Evolutionary conservation across 2,113 vertebrate species (phyloP).

Genomic region (Ginglymostoma cirratum): DNA sequence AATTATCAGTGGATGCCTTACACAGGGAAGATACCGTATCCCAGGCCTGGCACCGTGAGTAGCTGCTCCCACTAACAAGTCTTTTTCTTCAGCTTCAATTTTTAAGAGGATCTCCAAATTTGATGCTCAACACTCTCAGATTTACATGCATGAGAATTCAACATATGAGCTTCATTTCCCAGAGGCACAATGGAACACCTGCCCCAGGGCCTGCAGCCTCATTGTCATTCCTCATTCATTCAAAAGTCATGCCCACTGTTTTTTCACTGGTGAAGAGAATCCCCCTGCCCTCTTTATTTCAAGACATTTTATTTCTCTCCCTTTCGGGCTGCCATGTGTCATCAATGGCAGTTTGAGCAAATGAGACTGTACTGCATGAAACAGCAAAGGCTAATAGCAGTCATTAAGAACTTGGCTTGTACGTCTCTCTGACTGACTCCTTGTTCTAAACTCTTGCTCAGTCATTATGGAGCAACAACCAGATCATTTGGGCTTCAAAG

Average conservation of each 20-base stretch:
- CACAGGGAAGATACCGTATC: slow-evolving; percentile 93
- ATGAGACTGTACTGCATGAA: neutral
- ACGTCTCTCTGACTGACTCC: neutral
- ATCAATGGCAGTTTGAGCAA: neutral
- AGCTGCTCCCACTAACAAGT: neutral
- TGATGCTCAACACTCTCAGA: neutral
- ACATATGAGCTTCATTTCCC: neutral
- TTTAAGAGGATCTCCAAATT: no score
- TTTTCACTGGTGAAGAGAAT: no score
- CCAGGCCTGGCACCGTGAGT: slow-evolving; percentile 89
- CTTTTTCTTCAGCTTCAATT: neutral
- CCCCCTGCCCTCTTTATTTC: neutral
- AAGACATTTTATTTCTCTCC: neutral
- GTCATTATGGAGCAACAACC: neutral
- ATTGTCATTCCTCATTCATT: neutral
- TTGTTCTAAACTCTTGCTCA: neutral
- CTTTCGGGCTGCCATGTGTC: neutral
- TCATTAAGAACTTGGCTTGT: neutral
- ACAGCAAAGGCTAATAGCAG: neutral
- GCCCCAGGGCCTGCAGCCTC: neutral
- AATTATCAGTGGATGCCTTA: slow-evolving; percentile 99
- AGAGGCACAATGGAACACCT: neutral
- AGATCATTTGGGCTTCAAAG: neutral
- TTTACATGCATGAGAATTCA: neutral
- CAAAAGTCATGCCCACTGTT: neutral